Evolutionary conservation across 2,113 vertebrate genomes (phyloP).

Genomic region (Promerops cafer): DNA sequence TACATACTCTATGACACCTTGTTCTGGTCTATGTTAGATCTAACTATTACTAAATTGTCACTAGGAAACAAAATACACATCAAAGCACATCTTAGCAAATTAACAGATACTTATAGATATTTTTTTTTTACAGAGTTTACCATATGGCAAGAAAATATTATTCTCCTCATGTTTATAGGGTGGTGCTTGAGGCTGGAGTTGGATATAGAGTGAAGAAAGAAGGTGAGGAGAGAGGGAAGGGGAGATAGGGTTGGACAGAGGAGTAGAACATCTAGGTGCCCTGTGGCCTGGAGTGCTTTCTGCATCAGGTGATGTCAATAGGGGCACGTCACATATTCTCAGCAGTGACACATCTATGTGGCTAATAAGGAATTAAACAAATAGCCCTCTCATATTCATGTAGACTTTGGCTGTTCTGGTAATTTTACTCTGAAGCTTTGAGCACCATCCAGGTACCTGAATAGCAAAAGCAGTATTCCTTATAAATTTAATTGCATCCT

Average conservation of each 20-base stretch:
- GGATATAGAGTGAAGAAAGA: background rate
- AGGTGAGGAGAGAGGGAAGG: background rate
- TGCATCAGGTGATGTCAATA: background rate
- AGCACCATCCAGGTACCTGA: background rate
- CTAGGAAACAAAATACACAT: background rate
- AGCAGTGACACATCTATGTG: background rate
- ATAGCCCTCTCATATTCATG: background rate
- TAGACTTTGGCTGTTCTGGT: background rate
- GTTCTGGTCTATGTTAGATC: background rate
- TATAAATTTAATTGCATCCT: background rate
- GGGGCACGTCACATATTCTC: background rate
- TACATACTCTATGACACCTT: background rate
- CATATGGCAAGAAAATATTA: background rate
- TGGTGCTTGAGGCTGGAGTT: background rate
- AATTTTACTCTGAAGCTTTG: background rate
- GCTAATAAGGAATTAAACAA: background rate
- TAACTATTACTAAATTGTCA: background rate
- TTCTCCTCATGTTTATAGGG: background rate
- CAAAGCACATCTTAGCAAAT: background rate
- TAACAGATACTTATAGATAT: background rate
- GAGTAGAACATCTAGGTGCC: background rate
- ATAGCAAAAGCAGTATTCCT: background rate
- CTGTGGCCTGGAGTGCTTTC: background rate
- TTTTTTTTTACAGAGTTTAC: background rate
- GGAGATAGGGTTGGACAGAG: background rate